Evolutionary conservation across 1,140 invertebrate genomes (phyloP).

Genomic region (Pseudomyrmex cubaensis): DNA sequence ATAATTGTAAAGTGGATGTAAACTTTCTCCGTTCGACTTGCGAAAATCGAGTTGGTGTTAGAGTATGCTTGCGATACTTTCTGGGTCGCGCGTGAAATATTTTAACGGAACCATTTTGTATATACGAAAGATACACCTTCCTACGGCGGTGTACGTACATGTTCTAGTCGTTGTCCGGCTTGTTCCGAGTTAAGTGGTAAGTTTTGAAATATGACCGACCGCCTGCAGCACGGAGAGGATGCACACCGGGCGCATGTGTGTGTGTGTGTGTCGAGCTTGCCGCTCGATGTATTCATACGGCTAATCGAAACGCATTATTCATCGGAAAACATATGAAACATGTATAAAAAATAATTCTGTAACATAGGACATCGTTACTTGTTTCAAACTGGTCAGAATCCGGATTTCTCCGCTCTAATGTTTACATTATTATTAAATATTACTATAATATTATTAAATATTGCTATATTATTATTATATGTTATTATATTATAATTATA

Average conservation of each 20-base stretch:
- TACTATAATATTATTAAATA: too few species aligned
- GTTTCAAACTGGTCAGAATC: too few species aligned
- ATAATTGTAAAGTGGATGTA: background rate
- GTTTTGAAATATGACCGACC: slow-evolving; percentile 76
- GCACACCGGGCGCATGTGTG: background rate
- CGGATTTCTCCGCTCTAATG: too few species aligned
- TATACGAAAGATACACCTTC: slow-evolving; percentile 58
- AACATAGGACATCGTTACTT: too few species aligned
- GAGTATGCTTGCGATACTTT: slow-evolving; percentile 3
- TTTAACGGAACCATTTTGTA: slow-evolving; percentile 50
- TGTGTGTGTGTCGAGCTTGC: too few species aligned
- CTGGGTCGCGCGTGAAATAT: slow-evolving; percentile 61
- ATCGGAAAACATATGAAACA: slow-evolving; percentile 7
- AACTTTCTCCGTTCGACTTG: slow-evolving; percentile 18
- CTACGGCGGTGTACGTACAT: slow-evolving; percentile 17
- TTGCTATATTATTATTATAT: too few species aligned
- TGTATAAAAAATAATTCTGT: too few species aligned
- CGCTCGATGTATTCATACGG: slow-evolving; percentile 8
- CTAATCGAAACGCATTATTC: background rate
- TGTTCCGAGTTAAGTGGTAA: slow-evolving; percentile 74
- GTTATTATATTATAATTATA: too few species aligned
- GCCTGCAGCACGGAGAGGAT: slow-evolving; percentile 1
- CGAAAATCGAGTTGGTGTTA: background rate
- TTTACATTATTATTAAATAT: too few species aligned
- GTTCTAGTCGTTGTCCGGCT: slow-evolving; percentile 57